phyloP scores from a whole-genome alignment of 1,140 invertebrate species.

The Lasaia peninsularis region DNA sequence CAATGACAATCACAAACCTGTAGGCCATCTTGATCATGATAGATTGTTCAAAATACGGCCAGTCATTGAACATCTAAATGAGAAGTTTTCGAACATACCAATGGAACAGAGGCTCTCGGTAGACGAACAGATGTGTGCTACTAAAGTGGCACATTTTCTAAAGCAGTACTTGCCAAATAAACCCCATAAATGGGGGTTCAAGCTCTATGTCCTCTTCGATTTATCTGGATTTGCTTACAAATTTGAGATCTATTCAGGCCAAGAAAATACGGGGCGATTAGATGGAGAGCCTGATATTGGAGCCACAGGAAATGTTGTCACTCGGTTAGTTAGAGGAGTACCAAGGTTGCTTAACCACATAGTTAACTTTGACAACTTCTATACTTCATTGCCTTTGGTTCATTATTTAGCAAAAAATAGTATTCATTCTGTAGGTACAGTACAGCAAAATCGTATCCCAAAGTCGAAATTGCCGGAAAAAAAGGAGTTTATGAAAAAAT shows the following conservation, averaged over 20 bases:
- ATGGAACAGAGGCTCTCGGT: constrained; percentile 13
- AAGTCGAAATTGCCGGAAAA: constrained; percentile 40
- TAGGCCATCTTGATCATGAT: constrained; percentile 2
- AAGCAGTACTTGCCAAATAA: constrained; percentile 1
- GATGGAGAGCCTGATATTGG: constrained; percentile 41
- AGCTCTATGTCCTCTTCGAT: constrained; percentile 48
- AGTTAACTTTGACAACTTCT: constrained; percentile 46
- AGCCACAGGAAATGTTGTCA: constrained; percentile 35
- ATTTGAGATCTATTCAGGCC: constrained; percentile 38
- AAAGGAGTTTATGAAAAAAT: constrained; percentile 43
- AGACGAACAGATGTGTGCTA: constrained; percentile 15
- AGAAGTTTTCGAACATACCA: constrained; percentile 5
- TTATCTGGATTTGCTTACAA: constrained; percentile 32
- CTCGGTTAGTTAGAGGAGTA: constrained; percentile 33
- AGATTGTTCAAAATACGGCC: constrained; percentile 9
- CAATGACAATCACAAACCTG: constrained; percentile 13
- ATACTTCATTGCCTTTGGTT: constrained; percentile 38
- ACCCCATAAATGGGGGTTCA: constrained; percentile 31
- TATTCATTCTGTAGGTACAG: constrained; percentile 38
- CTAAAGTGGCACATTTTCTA: constrained; percentile 32
- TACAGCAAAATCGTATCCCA: constrained; percentile 37
- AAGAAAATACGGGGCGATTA: constrained; percentile 27
- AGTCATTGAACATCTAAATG: constrained; percentile 12
- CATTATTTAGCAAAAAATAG: constrained; percentile 35
- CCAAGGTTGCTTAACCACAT: constrained; percentile 38